Conservation (phyloP, 2,888 invertebrate genomes). For the Phlogophora meticulosa region DNA sequence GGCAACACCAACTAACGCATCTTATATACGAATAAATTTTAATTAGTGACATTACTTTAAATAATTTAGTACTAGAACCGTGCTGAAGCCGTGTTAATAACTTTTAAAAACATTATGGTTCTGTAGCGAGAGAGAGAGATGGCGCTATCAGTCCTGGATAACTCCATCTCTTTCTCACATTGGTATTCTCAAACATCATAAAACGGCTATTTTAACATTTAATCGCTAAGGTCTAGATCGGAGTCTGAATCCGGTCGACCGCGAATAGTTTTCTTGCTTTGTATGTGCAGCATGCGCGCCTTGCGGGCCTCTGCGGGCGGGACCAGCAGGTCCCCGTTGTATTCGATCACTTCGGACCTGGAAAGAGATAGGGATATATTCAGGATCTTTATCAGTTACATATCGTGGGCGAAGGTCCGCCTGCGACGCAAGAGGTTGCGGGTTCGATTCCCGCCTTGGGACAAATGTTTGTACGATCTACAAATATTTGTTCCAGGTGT, state of each 20-base stretch:
- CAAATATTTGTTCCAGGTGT: no score
- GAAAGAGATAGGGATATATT: background rate
- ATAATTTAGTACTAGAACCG: background rate
- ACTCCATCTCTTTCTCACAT: no score
- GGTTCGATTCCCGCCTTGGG: no score
- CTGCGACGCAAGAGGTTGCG: no score
- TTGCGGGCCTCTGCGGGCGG: slow-evolving; percentile 91
- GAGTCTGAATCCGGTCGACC: slow-evolving; percentile 89
- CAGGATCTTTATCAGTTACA: no score
- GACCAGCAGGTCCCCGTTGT: slow-evolving; percentile 92
- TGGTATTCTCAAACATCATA: background rate
- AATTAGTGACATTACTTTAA: background rate
- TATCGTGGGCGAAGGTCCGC: no score
- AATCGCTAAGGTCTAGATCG: slow-evolving; percentile 90
- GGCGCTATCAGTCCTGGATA: background rate
- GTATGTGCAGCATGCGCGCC: slow-evolving; percentile 81
- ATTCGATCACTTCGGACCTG: slow-evolving; percentile 92
- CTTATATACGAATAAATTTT: no score
- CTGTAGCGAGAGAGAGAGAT: background rate
- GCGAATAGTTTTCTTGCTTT: slow-evolving; percentile 90
- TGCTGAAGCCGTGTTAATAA: no score
- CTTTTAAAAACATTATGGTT: background rate
- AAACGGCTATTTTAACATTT: slow-evolving; percentile 14
- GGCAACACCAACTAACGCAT: no score
- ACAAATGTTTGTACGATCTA: no score